Evolutionary conservation across 1,140 invertebrate species (phyloP), one percentile per base, ranked within the genome.

Genomic region (Parasteatoda tepidariorum): DNA sequence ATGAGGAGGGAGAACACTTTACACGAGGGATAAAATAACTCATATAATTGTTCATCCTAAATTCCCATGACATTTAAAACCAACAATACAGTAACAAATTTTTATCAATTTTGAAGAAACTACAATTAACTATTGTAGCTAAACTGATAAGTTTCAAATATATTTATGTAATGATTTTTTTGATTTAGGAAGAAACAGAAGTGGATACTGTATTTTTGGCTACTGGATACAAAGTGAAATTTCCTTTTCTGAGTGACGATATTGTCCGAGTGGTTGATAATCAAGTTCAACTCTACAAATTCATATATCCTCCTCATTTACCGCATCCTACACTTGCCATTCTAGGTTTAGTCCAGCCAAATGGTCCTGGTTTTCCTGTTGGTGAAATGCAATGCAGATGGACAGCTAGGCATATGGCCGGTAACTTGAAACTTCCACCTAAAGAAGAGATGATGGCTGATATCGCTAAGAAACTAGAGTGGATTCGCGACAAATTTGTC

Each of bases 221-320:
- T 66, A 89, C 89, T 28, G 89, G 89, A 28, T 90, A 90, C 82
- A 85, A 87, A 26, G 87, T 90, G 30, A 73, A 84, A 59, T 90
- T 90, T 83, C 89, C 89, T 7, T 90, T 88, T 73, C 78, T 90
- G 76, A 55, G 79, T 82, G 41, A 87, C 85, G 61, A 85, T 18
- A 59, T 87, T 11, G 26, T 88, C 2, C 38, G 11, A 64, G 48
- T 66, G 13, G 13, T 26, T 1, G 70, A 89, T 68, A 85, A 90
- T 24, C 90, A 90, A 75, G 87, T 91, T 4, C 86, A 89, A 6
- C 85, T 92, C 0, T 91, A 89, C 86, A 85, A 91, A 28, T 84
- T 84, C 7, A 73, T 90, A 34, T 92, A 90, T 62, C 89, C 89
- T 30, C 89, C 90, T 2, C 38, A 84, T 31, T 24, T 86, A 18